These are phyloP conservation scores for Aphodius sticticus DNA, from an alignment of 2,888 invertebrate genomes.

Conservation along the genomic window DNA sequence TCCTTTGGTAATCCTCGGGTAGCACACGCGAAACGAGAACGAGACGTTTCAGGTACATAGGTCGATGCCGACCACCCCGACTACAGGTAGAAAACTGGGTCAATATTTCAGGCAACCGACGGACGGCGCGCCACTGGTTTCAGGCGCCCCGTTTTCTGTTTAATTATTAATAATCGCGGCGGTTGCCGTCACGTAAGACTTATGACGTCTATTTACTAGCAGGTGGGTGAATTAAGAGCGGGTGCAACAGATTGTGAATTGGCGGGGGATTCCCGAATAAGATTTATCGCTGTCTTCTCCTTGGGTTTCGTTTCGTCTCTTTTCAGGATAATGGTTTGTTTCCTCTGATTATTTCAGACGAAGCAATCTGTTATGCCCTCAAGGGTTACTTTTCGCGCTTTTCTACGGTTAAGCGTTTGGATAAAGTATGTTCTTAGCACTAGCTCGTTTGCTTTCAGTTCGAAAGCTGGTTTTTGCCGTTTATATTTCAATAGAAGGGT, in stretches of 20 bases:
- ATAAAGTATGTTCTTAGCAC: background rate
- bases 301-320: background rate
- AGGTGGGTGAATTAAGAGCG: background rate
- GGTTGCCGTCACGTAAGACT: background rate
- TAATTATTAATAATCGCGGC: background rate
- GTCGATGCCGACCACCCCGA: background rate
- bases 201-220: background rate
- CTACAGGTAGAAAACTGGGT: constrained; percentile 28
- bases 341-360: background rate
- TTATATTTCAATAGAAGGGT: no score
- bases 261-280: background rate
- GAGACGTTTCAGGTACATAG: background rate
- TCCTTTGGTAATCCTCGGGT: background rate
- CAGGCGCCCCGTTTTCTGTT: background rate
- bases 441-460: background rate
- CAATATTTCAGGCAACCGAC: constrained; percentile 27
- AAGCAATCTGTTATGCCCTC: background rate
- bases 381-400: no score
- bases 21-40: background rate
- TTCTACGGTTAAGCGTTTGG: background rate
- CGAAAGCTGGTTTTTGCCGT: background rate
- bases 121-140: background rate
- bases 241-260: background rate
- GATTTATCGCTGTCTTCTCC: background rate
- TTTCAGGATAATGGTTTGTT: background rate